Evolutionary conservation across 2,888 invertebrate genomes (phyloP), one percentile per base, ranked within the genome.

Genomic region (Phortica magna): DNA sequence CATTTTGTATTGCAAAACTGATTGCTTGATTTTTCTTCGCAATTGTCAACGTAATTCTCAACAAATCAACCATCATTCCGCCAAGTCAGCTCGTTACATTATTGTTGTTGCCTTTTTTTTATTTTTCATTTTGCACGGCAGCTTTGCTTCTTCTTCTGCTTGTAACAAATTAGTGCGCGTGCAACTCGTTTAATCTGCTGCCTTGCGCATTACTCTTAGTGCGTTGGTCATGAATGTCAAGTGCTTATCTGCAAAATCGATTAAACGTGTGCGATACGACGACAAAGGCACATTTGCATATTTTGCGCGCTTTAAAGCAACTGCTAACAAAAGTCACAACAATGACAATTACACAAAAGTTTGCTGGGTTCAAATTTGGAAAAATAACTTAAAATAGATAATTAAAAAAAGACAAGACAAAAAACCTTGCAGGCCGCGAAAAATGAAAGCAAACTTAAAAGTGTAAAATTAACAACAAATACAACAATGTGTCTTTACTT

Each of bases 1-100:
- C 67, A 67, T 67, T 67, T 67, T 67, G 67, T 41, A 67, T 67
- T 67, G 67, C 39, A 42, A 67, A 42, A 67, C 67, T 67, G 67
- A 67, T 67, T 67, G 67, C 67, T 67, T 67, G 67, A 67, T 67
- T 39, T 42, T 67, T 12, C 67, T 67, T 67, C 17, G 42, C 10
- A n/a, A 42, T 42, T 17, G 42, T 67, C 41, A 4, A 5, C 7
- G 39, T 39, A 19, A 7, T 64, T 64, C 7, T 65, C 14, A 9
- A 14, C 65, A 14, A 31, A 4, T 14, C 10, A 19, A 9, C 39
- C n/a, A n/a, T n/a, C n/a, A n/a, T 65, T 65, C 6, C 57, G 57
- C 57, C 31, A 64, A 17, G 42, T 42, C 67, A 42, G 67, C 67
- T 17, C 14, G 3, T 42, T 17, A n/a, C 14, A 67, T 41, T 67